phyloP scores from a whole-genome alignment of 2,888 invertebrate genomes.

The Drepanosiphum platanoidis region DNA sequence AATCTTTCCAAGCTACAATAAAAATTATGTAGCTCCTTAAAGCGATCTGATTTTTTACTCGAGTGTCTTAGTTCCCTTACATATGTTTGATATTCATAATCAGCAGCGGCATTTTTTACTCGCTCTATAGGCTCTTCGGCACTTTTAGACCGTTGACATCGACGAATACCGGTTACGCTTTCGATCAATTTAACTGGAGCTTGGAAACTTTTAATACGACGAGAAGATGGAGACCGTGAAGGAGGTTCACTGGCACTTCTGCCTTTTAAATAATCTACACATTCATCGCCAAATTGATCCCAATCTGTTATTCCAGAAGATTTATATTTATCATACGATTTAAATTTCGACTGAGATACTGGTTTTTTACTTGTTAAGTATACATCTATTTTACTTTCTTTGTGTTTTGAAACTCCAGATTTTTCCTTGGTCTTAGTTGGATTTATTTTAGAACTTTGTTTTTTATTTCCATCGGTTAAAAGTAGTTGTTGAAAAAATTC shows the following conservation, averaged over 20 bases:
- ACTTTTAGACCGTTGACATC: conserved; percentile 69
- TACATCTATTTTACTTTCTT: conserved; percentile 69
- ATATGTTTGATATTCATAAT: conserved; percentile 74
- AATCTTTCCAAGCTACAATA: conserved; percentile 87
- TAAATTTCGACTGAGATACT: conserved; percentile 78
- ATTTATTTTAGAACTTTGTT: conserved; percentile 8
- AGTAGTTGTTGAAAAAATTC: conserved; percentile 60
- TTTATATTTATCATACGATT: conserved; percentile 73
- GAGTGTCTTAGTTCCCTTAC: conserved; percentile 74
- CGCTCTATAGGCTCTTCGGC: conserved; percentile 66
- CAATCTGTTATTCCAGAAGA: conserved; percentile 64
- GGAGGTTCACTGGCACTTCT: conserved; percentile 77
- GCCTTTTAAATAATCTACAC: conserved; percentile 67
- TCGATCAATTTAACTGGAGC: conserved; percentile 68
- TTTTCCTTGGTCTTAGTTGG: conserved; percentile 63
- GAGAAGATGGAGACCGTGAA: conserved; percentile 73
- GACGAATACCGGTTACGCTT: conserved; percentile 66
- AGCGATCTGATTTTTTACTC: conserved; percentile 79
- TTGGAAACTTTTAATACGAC: conserved; percentile 73
- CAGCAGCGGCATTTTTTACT: conserved; percentile 57
- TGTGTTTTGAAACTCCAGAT: conserved; percentile 71
- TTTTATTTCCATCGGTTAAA: conserved; percentile 4
- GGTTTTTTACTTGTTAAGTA: conserved; percentile 78
- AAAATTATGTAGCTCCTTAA: conserved; percentile 85
- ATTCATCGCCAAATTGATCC: conserved; percentile 59